Evolutionary conservation across 2,888 invertebrate species (phyloP), one percentile per base, ranked within the genome.

Genomic region (Polyploca ridens): DNA sequence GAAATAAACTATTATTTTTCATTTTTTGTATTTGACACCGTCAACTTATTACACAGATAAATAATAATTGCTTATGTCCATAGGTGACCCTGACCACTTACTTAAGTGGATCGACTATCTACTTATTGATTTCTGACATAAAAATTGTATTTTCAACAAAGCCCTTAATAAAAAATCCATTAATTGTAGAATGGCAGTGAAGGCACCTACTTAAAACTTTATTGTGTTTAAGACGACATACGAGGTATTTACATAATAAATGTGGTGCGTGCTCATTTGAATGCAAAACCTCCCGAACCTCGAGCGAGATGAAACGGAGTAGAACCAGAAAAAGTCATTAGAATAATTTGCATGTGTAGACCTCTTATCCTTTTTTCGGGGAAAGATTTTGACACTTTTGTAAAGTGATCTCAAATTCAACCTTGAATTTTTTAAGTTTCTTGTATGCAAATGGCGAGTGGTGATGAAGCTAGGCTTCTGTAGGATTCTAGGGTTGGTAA

Each of bases 291-390:
- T 61, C 14, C 8, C 13, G 5, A 11, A 27, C 16, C 41, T 41
- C 11, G 13, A 35, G 41, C 10, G 49, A 61, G 41, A 10, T 19
- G 41, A 38, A 61, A 14, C 41, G 49, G 7, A 41, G 60, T 60
- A 44, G n/a, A 41, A 61, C 61, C 41, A 41, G 61, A 41, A 41
- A 61, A 61, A 61, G 61, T 61, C 41, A 61, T 61, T 61, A 44
- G 27, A 27, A 6, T 61, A 7, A 61, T 61, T 61, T 61, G 10
- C 61, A 61, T 61, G 41, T 16, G 61, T 35, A 27, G 19, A 61
- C 3, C 11, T 59, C 59, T 16, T 8, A 14, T 62, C 57, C 33
- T 33, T 62, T 57, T 62, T 62, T 54, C 54, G 46, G n/a, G 46
- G 8, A 41, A 46, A 46, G 46, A 46, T n/a, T 49, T 54, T 10